Conservation (phyloP, 2,113 vertebrate genomes). For the Aegithalos caudatus region DNA sequence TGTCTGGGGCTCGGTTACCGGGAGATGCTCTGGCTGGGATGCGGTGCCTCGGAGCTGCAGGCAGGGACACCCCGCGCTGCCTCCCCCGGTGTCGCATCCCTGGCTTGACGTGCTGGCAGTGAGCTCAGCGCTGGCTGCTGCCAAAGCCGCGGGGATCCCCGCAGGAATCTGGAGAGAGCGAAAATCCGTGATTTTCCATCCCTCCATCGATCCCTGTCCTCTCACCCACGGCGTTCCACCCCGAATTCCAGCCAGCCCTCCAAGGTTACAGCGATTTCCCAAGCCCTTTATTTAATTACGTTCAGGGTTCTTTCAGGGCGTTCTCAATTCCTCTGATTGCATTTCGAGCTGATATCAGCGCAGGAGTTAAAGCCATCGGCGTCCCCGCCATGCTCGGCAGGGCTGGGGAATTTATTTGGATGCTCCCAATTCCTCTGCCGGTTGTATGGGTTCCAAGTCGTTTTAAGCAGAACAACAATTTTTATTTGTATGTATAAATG, state of each 20-base stretch:
- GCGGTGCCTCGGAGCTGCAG: background rate
- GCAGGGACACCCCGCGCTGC: background rate
- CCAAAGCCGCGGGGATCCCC: background rate
- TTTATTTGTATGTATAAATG: background rate
- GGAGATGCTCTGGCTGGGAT: background rate
- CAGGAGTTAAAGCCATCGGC: background rate
- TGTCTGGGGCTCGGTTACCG: fast-evolving
- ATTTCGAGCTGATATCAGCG: background rate
- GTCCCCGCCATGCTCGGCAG: background rate
- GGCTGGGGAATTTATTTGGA: background rate
- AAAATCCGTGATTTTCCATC: background rate
- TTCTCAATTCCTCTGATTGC: background rate
- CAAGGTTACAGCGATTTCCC: background rate
- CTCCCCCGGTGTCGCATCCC: background rate
- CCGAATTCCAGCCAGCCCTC: slow-evolving; percentile 29
- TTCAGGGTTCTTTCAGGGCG: background rate
- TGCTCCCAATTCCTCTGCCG: background rate
- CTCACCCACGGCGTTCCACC: background rate
- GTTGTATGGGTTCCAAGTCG: background rate
- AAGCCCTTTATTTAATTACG: slow-evolving; percentile 9
- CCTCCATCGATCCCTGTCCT: background rate
- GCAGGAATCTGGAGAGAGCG: background rate
- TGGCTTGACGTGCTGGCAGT: background rate
- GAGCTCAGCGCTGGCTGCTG: background rate
- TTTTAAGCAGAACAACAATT: background rate